Conservation (phyloP, 2,888 invertebrate species). For the Myopa tessellatipennis region DNA sequence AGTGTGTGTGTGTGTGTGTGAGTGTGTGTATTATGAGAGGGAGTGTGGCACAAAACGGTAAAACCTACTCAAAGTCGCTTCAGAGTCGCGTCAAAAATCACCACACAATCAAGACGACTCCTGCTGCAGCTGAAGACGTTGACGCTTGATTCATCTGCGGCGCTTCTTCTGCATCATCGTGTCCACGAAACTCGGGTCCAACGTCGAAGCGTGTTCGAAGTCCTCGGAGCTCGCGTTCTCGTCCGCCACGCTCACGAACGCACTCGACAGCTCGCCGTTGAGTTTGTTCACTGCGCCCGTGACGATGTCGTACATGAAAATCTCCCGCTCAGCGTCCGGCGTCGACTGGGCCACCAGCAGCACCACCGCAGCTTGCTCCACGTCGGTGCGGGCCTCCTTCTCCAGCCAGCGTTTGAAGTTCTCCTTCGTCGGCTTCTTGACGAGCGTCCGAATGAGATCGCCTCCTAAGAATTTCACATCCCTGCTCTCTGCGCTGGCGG, state of each 20-base stretch:
- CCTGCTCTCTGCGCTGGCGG: conserved; percentile 74
- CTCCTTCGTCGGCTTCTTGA: conserved; percentile 80
- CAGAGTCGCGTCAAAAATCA: too few species aligned
- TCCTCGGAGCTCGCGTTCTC: conserved; percentile 80
- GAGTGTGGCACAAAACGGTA: conserved; percentile 48
- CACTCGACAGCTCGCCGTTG: conserved; percentile 83
- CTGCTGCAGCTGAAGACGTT: not conserved
- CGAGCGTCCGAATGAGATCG: conserved; percentile 79
- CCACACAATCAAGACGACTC: not conserved
- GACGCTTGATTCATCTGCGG: conserved; percentile 52
- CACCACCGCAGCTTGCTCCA: conserved; percentile 85
- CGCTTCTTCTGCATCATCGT: conserved; percentile 61
- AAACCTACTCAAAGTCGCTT: not conserved
- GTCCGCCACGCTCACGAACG: conserved; percentile 89
- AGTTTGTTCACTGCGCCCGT: conserved; percentile 81
- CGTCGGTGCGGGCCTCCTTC: conserved; percentile 78
- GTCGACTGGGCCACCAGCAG: conserved; percentile 74
- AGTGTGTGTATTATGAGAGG: conserved; percentile 12
- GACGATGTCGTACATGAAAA: conserved; percentile 87
- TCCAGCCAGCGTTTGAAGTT: conserved; percentile 86
- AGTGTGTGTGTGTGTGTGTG: not conserved
- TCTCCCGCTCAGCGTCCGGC: conserved; percentile 74
- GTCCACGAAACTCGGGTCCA: conserved; percentile 63
- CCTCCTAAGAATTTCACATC: conserved; percentile 81
- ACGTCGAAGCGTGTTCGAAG: conserved; percentile 71